Evolutionary conservation across 2,888 invertebrate species (phyloP).

Genomic region (Acronicta psi): DNA sequence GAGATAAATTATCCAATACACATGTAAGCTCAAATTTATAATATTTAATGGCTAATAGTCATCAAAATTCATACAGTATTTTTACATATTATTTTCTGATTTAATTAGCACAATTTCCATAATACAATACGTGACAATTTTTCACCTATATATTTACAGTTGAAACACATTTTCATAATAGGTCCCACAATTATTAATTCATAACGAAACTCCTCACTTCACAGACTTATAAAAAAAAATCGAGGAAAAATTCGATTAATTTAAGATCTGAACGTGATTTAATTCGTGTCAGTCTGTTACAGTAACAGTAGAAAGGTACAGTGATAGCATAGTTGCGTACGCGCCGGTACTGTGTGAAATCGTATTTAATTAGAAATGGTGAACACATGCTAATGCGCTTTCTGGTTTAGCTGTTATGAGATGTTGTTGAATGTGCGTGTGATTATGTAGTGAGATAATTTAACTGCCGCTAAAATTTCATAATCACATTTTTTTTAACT

Average conservation of each 20-base stretch:
- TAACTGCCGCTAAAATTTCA: background rate
- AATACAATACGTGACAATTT: background rate
- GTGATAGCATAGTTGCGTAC: conserved; percentile 17
- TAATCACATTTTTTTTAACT: too few species aligned
- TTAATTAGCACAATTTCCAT: background rate
- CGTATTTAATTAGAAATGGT: conserved; percentile 51
- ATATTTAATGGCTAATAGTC: too few species aligned
- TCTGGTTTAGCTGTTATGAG: conserved; percentile 52
- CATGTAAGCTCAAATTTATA: too few species aligned
- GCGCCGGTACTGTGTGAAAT: conserved; percentile 41
- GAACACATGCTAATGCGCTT: conserved; percentile 49
- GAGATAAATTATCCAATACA: too few species aligned
- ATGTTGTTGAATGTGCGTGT: conserved; percentile 12
- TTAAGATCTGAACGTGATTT: conserved; percentile 31
- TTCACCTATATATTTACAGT: background rate
- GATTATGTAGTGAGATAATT: conserved; percentile 32
- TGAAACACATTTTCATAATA: conserved; percentile 8
- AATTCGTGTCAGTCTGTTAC: conserved; percentile 18
- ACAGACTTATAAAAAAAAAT: conserved; percentile 7
- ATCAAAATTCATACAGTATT: too few species aligned
- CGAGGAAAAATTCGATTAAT: conserved; percentile 32
- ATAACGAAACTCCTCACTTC: background rate
- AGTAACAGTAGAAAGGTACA: conserved; percentile 33
- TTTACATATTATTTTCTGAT: too few species aligned
- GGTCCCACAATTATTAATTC: too few species aligned